Base-by-base conservation (phyloP, 2,888 invertebrate species). In the Ctena decussata region DNA sequence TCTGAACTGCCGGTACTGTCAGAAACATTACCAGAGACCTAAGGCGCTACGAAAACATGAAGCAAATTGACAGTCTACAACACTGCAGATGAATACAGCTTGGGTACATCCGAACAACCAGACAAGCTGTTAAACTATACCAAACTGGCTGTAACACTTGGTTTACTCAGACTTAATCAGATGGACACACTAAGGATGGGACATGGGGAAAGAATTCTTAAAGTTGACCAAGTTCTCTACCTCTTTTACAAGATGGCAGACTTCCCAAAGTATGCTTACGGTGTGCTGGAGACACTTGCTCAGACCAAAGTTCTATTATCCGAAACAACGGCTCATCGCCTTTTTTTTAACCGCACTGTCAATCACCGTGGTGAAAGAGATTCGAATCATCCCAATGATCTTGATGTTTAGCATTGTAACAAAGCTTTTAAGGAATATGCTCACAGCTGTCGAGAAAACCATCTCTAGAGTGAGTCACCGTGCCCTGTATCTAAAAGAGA, bases 341-440 rank as follows among this genome's bases (percentile, higher is more conserved):
- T 87, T 6, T 76, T 74, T 1, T 87, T 85, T 77, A 87, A 87
- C 44, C 41, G 83, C 57, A 83, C 85, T 37, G 85, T 87, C 0
- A 87, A 88, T 46, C 75, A 85, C 75, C 46, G 71, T n/a, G 85
- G 85, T 0, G 71, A 83, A 35, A 1, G 15, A 15, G 46, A 83
- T 49, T 44, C 85, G 21, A 88, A 85, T 77, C 81, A 79, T 27
- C 88, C 85, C 41, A 85, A 88, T 80, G 88, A 88, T 32, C 41
- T 86, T n/a, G 86, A 84, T 71, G 1, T 87, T 15, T 81, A 87
- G 75, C 85, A 87, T 39, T 77, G 75, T 21, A 85, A 85, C 60
- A 85, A 85, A 85, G 82, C n/a, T n/a, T n/a, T n/a, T n/a, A n/a
- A n/a, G n/a, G n/a, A n/a, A n/a, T n/a, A n/a, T n/a, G n/a, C n/a